A percentile compares a stretch with the other conserved stretches of the same genome.
Evolutionary conservation across 1,140 invertebrate species (phyloP).

Genomic region (Stenopsyche tienmushanensis): DNA sequence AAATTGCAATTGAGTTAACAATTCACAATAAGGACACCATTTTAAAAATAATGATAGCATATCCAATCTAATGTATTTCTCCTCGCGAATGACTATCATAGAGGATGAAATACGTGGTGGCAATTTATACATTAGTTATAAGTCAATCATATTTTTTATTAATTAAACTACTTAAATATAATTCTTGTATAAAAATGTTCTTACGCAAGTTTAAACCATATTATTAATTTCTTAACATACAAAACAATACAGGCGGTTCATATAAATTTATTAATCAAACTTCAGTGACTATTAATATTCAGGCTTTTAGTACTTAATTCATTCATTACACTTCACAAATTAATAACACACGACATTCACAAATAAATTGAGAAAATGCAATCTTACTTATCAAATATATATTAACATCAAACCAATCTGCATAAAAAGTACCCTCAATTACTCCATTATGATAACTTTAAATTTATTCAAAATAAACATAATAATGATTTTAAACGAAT

Average conservation of each 20-base stretch:
- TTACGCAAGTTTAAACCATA: constrained; percentile 12
- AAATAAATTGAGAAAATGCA: not conserved
- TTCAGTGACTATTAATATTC: constrained; percentile 1
- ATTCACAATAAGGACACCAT: constrained; percentile 23
- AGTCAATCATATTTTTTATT: constrained; percentile 5
- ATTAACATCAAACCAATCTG: not conserved
- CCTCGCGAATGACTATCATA: constrained; percentile 11
- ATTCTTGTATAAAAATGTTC: constrained; percentile 20
- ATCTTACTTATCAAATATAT: not conserved
- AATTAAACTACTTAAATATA: constrained; percentile 5
- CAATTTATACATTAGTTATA: constrained; percentile 8
- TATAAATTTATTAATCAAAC: not conserved
- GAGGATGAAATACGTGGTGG: constrained; percentile 14
- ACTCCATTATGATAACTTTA: not conserved
- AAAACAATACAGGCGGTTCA: constrained; percentile 9
- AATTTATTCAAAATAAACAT: not conserved
- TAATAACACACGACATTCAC: not conserved
- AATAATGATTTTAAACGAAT: not conserved
- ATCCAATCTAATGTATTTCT: constrained; percentile 1
- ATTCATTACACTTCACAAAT: constrained; percentile 2
- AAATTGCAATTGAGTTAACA: not conserved
- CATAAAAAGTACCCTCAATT: not conserved
- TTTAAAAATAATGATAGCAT: constrained; percentile 12
- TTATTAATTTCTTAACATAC: not conserved
- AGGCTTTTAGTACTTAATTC: not conserved